Conservation (phyloP, 2,888 invertebrate species). For the Caenorhabditis doughertyi region DNA sequence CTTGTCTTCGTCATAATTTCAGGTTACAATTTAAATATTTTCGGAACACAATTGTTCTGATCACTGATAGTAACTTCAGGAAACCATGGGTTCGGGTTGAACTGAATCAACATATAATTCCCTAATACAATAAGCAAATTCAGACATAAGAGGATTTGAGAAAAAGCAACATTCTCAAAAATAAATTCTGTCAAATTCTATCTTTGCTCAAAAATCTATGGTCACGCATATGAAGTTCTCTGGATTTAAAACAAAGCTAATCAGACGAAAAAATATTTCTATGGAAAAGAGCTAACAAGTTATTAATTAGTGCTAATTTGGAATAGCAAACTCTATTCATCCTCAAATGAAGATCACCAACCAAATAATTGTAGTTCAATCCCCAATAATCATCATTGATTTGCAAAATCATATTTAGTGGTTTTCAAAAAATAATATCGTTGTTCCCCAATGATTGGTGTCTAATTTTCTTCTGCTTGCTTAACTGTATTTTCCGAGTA, state of each 20-base stretch:
- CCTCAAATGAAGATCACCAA: too few species aligned
- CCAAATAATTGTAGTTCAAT: background rate
- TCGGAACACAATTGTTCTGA: too few species aligned
- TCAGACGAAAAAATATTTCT: background rate
- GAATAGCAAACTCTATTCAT: too few species aligned
- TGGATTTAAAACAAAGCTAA: background rate
- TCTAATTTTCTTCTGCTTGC: background rate
- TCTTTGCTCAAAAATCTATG: background rate
- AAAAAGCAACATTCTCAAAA: background rate
- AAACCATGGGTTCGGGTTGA: too few species aligned
- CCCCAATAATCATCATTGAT: background rate
- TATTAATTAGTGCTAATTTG: too few species aligned
- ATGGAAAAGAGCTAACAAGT: too few species aligned
- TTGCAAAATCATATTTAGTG: background rate
- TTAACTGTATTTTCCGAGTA: too few species aligned
- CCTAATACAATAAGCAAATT: too few species aligned
- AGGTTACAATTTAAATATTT: too few species aligned
- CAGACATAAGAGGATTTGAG: background rate
- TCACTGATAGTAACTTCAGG: too few species aligned
- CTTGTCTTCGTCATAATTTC: too few species aligned
- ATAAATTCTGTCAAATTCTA: background rate
- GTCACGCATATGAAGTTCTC: background rate
- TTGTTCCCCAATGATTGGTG: background rate
- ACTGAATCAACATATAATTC: too few species aligned
- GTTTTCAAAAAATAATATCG: background rate